phyloP scores from a whole-genome alignment of 2,113 vertebrate genomes.

The Fregata magnificens region DNA sequence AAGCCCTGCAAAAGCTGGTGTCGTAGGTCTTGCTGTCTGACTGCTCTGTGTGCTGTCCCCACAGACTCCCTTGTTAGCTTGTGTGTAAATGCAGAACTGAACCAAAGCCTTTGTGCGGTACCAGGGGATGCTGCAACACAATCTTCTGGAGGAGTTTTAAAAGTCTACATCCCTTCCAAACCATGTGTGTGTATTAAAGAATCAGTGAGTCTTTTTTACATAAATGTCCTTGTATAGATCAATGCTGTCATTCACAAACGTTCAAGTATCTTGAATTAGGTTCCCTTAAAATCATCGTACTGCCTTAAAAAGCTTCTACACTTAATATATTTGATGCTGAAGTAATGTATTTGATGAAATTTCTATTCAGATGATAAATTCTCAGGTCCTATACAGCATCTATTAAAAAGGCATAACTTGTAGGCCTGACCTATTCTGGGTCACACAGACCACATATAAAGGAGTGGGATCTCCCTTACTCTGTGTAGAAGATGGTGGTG shows the following conservation, averaged over 20 bases:
- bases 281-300: not conserved
- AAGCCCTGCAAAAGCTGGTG: conserved; percentile 50
- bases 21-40: not conserved
- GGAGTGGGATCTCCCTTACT: not conserved
- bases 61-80: not conserved
- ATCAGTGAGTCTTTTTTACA: not conserved
- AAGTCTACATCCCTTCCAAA: not conserved
- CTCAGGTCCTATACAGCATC: not conserved
- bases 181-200: not conserved
- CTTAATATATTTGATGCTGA: not conserved
- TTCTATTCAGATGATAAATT: not conserved
- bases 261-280: not conserved
- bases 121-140: not conserved
- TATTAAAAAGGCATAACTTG: not conserved
- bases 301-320: not conserved
- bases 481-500: not conserved
- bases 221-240: not conserved
- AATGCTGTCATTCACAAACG: not conserved
- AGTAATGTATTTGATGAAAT: not conserved
- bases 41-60: not conserved
- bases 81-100: not conserved
- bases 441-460: not conserved
- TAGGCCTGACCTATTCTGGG: not conserved
- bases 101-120: not conserved
- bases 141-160: not conserved